Conservation (phyloP, 2,113 vertebrate genomes). For the Tautogolabrus adspersus region DNA sequence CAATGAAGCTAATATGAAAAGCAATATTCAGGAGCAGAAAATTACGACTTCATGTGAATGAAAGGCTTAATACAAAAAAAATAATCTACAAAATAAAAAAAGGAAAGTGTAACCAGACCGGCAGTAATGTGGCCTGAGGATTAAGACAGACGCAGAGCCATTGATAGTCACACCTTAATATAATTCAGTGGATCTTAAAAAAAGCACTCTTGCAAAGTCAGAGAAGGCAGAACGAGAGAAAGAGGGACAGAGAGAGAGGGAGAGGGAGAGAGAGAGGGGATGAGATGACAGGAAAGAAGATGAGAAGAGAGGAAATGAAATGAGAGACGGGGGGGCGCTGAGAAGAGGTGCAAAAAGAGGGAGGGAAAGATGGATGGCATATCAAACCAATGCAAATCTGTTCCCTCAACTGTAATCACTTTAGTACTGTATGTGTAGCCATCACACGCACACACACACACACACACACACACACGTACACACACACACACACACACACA, state of each 20-base stretch:
- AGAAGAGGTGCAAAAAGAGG: slow-evolving; percentile 39
- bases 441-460: neutral
- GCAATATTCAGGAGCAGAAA: neutral
- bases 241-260: neutral
- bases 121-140: neutral
- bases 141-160: neutral
- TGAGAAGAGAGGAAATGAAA: slow-evolving; percentile 46
- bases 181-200: slow-evolving; percentile 15
- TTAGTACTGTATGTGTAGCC: slow-evolving; percentile 37
- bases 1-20: neutral
- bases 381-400: slow-evolving; percentile 73
- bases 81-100: neutral
- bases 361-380: slow-evolving; percentile 58
- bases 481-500: slow-evolving; percentile 5
- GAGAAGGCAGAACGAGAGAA: slow-evolving; percentile 1
- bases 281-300: slow-evolving; percentile 42
- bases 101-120: neutral
- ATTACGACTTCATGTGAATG: neutral
- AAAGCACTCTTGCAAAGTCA: neutral
- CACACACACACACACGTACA: neutral
- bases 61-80: neutral
- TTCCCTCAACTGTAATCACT: slow-evolving; percentile 52
- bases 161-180: neutral
- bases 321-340: slow-evolving; percentile 40
- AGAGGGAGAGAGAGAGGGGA: neutral